Evolutionary conservation across 2,888 invertebrate genomes (phyloP).

Genomic region (Marronus borbonicus): DNA sequence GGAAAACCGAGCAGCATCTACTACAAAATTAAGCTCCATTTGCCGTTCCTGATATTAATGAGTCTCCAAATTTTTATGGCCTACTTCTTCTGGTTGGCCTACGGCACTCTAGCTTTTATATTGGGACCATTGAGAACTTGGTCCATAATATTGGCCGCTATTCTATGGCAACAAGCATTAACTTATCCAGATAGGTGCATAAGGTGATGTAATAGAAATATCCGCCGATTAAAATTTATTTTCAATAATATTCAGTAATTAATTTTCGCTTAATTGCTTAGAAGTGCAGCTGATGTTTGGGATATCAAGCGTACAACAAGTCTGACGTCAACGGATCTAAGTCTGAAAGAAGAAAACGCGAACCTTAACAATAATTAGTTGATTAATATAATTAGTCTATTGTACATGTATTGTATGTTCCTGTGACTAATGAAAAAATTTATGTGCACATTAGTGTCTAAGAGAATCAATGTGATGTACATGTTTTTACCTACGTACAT

Average conservation of each 20-base stretch:
- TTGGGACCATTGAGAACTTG: constrained; percentile 87
- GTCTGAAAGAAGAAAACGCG: not conserved
- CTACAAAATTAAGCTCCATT: constrained; percentile 61
- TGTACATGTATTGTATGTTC: constrained; percentile 22
- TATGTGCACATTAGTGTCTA: constrained; percentile 37
- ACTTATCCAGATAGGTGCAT: constrained; percentile 76
- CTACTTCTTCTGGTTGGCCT: constrained; percentile 86
- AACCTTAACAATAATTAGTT: constrained; percentile 4
- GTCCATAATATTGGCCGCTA: constrained; percentile 80
- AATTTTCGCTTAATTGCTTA: constrained; percentile 26
- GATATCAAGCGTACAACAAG: constrained; percentile 51
- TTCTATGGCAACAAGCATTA: constrained; percentile 79
- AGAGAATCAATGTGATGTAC: constrained; percentile 31
- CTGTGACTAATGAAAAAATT: constrained; percentile 33
- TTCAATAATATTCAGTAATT: not conserved
- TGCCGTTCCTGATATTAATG: constrained; percentile 75
- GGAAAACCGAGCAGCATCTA: constrained; percentile 60
- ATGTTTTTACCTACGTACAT: constrained; percentile 23
- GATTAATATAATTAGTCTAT: not conserved
- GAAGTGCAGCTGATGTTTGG: constrained; percentile 57
- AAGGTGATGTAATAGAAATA: constrained; percentile 70
- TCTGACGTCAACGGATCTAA: constrained; percentile 22
- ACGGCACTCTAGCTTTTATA: constrained; percentile 83
- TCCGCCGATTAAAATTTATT: not conserved
- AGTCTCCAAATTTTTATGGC: constrained; percentile 77